Base-by-base conservation (phyloP, 2,888 invertebrate species). In the Eledone cirrhosa region DNA sequence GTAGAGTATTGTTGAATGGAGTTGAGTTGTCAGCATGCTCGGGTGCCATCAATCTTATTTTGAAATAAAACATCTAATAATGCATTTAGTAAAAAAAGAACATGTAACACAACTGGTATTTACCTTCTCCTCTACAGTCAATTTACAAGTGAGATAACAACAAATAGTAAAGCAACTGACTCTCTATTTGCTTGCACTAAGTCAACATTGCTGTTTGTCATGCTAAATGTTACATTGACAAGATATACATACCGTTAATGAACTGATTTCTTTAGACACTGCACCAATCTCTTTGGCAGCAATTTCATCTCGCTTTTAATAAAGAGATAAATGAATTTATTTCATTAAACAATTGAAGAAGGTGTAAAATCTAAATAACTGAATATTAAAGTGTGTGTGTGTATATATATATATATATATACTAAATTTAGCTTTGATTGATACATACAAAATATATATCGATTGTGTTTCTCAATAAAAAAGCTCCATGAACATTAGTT, bases 261-360 rank as follows among this genome's bases (percentile, higher is more conserved):
- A 84, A 77, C 86, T 85, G 69, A 89, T 89, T 82, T 89, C 89
- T 81, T 89, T 87, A n/a, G 89, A 89, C 78, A 84, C 86, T 78
- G 87, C 88, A 82, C 88, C 88, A 82, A 89, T 89, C 82, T 89
- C 88, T 82, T 88, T 87, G 29, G 87, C 87, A 69, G 87, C 86
- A 81, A 87, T 89, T 65, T 85, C 85, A 78, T 87, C 85, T 77
- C 83, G 82, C 87, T 87, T 84, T 53, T 80, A 85, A 80, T 53
- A 80, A 78, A 79, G 67, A 77, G 11, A 75, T 19, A 48, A 19
- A 65, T 24, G 79, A 77, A 41, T 5, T 41, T 41, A 41, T 41
- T 41, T 41, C 41, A 41, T 8, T 1, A 41, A 41, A 41, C 11
- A 41, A 0, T 8, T 13, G 63, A 63, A 14, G n/a, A 24, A 27